Evolutionary conservation across 1,140 invertebrate species (phyloP).

Genomic region (Eulimnadia texana): DNA sequence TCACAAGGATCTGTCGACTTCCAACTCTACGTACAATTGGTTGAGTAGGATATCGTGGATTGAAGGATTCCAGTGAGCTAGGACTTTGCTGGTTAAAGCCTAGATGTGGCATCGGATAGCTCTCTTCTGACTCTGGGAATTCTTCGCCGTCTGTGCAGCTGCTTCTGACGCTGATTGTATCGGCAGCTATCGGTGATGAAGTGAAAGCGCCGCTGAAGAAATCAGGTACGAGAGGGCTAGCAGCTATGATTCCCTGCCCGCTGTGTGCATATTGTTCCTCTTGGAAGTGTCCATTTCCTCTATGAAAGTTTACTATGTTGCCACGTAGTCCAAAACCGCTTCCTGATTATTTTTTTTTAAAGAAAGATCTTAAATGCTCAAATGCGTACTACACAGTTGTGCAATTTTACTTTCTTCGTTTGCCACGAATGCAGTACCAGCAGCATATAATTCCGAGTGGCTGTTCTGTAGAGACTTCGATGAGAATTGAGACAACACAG

Average conservation of each 20-base stretch:
- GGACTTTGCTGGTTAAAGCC: background rate
- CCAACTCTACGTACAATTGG: constrained; percentile 12
- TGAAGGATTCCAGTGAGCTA: too few relatives aligned
- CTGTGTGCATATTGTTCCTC: background rate
- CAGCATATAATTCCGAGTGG: background rate
- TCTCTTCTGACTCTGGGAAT: too few relatives aligned
- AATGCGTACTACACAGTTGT: too few relatives aligned
- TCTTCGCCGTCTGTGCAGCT: constrained; percentile 11
- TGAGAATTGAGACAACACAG: constrained; percentile 11
- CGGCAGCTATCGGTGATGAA: background rate
- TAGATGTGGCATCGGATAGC: background rate
- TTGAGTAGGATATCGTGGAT: background rate
- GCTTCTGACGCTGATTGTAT: background rate
- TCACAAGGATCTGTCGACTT: constrained; percentile 13
- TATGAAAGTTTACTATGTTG: background rate
- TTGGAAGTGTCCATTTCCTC: background rate
- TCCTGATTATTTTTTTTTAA: too few relatives aligned
- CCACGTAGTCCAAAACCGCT: background rate
- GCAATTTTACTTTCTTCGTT: background rate
- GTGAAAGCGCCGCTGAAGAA: background rate
- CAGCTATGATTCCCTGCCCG: background rate
- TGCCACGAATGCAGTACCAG: too few relatives aligned
- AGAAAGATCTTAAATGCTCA: too few relatives aligned
- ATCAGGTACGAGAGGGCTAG: background rate
- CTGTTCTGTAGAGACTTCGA: background rate